These are phyloP conservation scores for Myiozetetes cayanensis DNA, from an alignment of 2,113 vertebrate genomes.

Conservation along the genomic window DNA sequence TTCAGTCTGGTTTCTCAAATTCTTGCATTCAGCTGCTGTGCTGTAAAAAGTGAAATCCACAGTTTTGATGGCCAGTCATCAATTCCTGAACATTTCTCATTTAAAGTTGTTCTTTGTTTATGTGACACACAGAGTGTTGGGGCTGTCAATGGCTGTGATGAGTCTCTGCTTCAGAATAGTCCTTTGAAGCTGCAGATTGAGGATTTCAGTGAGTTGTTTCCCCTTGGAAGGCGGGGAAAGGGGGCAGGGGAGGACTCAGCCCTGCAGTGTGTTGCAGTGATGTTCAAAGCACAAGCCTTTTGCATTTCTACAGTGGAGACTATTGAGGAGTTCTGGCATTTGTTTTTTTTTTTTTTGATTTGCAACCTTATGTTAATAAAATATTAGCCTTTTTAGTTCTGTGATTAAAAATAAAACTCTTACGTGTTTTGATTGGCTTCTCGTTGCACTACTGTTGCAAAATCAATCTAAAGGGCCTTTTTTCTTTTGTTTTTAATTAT, in stretches of 20 bases:
- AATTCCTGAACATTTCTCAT: not conserved
- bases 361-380: constrained; percentile 34
- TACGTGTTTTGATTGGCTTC: not conserved
- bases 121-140: not conserved
- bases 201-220: not conserved
- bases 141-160: not conserved
- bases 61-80: not conserved
- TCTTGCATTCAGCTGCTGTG: not conserved
- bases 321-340: not conserved
- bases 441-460: not conserved
- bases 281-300: constrained; percentile 2
- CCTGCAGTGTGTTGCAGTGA: not conserved
- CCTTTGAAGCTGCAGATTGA: not conserved
- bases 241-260: not conserved
- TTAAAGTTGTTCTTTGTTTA: not conserved
- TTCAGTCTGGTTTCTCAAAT: not conserved
- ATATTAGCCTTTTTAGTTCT: constrained; percentile 23
- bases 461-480: not conserved
- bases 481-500: not conserved
- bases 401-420: constrained; percentile 18
- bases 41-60: not conserved
- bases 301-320: not conserved
- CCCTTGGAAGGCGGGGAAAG: not conserved
- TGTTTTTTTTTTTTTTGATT: constrained; percentile 12
- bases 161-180: not conserved